phyloP scores from a whole-genome alignment of 1,140 invertebrate species.

The Paraescarpia echinospica region DNA sequence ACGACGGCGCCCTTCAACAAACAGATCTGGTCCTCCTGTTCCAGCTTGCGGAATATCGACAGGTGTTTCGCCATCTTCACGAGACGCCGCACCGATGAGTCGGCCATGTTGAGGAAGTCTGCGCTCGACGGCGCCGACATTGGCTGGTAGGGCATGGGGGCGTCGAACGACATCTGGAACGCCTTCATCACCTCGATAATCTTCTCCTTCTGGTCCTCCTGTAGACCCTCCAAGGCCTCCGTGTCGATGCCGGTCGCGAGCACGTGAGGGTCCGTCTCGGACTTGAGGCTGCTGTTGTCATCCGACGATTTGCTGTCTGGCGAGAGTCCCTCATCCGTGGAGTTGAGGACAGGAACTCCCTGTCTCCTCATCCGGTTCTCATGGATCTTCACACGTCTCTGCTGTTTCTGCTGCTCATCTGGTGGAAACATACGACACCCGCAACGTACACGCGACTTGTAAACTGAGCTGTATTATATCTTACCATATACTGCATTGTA shows the following conservation, averaged over 20 bases:
- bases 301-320: not conserved
- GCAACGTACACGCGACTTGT: not conserved
- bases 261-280: slow-evolving; percentile 18
- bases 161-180: slow-evolving; percentile 27
- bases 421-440: slow-evolving; percentile 12
- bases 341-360: slow-evolving; percentile 33
- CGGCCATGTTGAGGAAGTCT: slow-evolving; percentile 52
- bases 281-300: not conserved
- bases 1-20: slow-evolving; percentile 51
- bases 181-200: slow-evolving; percentile 21
- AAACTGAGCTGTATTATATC: too few relatives aligned
- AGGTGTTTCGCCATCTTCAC: slow-evolving; percentile 52
- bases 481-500: too few relatives aligned
- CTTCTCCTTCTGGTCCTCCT: not conserved
- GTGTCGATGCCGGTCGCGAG: slow-evolving; percentile 13
- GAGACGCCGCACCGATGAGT: slow-evolving; percentile 47
- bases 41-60: slow-evolving; percentile 41
- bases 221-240: not conserved
- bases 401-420: slow-evolving; percentile 77
- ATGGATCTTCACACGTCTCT: slow-evolving; percentile 88
- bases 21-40: slow-evolving; percentile 49
- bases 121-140: slow-evolving; percentile 25
- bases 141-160: slow-evolving; percentile 15
- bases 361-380: slow-evolving; percentile 71
- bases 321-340: not conserved